Base-by-base conservation (phyloP, 2,888 invertebrate species). In the Ormia ochracea region DNA sequence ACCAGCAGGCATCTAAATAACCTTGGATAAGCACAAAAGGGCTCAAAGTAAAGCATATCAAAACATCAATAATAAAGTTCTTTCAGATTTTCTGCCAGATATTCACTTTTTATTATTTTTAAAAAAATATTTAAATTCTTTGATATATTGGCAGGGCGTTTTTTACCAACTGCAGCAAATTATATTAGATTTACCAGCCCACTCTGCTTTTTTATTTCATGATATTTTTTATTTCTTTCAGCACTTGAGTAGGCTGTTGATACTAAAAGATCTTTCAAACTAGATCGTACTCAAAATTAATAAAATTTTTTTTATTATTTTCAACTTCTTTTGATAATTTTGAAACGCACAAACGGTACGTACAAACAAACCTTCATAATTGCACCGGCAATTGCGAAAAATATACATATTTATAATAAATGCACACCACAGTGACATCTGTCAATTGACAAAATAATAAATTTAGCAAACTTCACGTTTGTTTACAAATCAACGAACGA, bases 371-470 rank as follows among this genome's bases (percentile, higher is more conserved):
- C 19, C 33, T n/a, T 56, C 33, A 45, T 6, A 58, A 2, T 4
- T 28, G 6, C 6, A 48, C 73, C 73, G 73, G 73, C 65, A 73
- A 33, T 43, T 43, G 33, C 23, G 26, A 45, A 73, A 72, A 43
- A 58, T 41, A 28, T 14, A 54, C n/a, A 21, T 36, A 4, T 43
- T 28, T 45, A 31, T 45, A 61, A 45, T 63, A 26, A 61, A 61
- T 66, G 19, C 36, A 52, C 76, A 56, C 28, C 48, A 65, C 58
- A 43, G 21, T 70, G 74, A 69, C 78, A 79, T 68, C 74, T 69
- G 78, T 74, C 78, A 74, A 65, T 69, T 69, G 66, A 26, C 56
- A 61, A 50, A 61, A 59, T 65, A 61, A 50, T 36, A 65, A 56
- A 41, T 63, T 65, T 33, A 43, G 28, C 36, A 33, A 54, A 31